Base-by-base conservation (phyloP, 2,888 invertebrate genomes). In the Dermolepida albohirtum region DNA sequence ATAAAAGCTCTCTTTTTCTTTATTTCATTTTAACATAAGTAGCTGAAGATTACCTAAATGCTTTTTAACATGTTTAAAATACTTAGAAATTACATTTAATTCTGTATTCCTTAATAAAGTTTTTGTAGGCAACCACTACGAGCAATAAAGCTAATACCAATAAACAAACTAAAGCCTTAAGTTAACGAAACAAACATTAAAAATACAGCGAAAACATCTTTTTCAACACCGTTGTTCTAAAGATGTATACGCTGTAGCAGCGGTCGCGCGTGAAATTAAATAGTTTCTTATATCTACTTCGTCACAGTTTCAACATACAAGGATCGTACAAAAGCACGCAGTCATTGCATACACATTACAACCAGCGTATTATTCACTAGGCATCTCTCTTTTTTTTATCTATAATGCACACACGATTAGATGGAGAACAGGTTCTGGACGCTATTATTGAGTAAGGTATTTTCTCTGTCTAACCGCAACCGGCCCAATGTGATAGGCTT, bases 321-420 rank as follows among this genome's bases (percentile, higher is more conserved):
- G 16, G 16, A 16, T 34, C 59, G 47, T 47, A 62, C 39, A 62
- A 62, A 62, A 62, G 59, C 59, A 62, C 49, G 47, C 59, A 62
- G 59, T 62, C 59, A 62, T 39, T 62, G 47, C 59, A 34, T 62
- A 62, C 44, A 34, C 47, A 62, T 47, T 62, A 47, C 29, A 59
- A 12, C 44, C 14, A 59, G 44, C 12, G 47, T 59, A 62, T 49
- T 62, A 62, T 62, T 47, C 59, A 62, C 47, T 47, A 17, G 14
- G 17, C 47, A 16, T 47, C 59, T 17, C 29, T 62, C 34, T 34
- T 49, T 22, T 49, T 62, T 62, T 22, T 49, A 62, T 54, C 17
- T 34, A 47, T 49, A 62, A 62, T 62, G 49, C 47, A 62, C 47
- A 22, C 47, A 62, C n/a, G 10, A n/a, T 47, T 34, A 47, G 47